Evolutionary conservation across 2,888 invertebrate genomes (phyloP), one percentile per base, ranked within the genome.

Genomic region (Drosophila atripex): DNA sequence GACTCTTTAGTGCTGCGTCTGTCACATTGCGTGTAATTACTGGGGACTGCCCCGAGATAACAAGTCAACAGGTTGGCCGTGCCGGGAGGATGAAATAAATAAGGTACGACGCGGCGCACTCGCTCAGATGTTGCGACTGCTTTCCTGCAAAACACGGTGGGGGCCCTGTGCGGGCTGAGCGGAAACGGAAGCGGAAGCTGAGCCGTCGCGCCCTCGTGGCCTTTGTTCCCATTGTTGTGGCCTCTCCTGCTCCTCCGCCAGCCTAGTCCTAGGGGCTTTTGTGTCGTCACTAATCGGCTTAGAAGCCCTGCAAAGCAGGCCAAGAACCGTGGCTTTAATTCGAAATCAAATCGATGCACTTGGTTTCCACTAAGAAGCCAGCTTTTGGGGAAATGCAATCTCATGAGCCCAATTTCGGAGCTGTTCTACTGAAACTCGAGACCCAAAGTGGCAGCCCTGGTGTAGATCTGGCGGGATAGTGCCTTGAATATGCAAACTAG

Each of bases 231-330:
- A 25, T 61, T 45, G 28, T 61, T 21, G 2, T 3, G 25, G 16
- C 25, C 58, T n/a, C 18, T 9, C 12, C 32, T 7, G 25, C n/a
- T 3, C n/a, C 38, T 11, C 30, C 30, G 11, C 12, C 1, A 16
- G n/a, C 23, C 16, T 18, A 25, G n/a, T 61, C 41, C 50, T 61
- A 47, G 16, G 50, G 43, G 51, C 61, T 63, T 63, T 38, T 64
- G 63, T 64, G 45, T 63, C 38, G 28, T n/a, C 45, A 38, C 64
- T 51, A 64, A 64, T 64, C 64, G 23, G 63, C 64, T 64, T 38
- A 63, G 38, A 30, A 45, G 35, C 63, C 14, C 21, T 12, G 2
- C 21, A 61, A 38, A 28, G 9, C 47, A 1, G 35, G n/a, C 18
- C 11, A 8, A 16, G 35, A 16, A 1, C 25, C 28, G 11, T 25